These are phyloP conservation scores for Copidosoma aretas DNA, from an alignment of 2,888 invertebrate genomes.

Conservation along the genomic window DNA sequence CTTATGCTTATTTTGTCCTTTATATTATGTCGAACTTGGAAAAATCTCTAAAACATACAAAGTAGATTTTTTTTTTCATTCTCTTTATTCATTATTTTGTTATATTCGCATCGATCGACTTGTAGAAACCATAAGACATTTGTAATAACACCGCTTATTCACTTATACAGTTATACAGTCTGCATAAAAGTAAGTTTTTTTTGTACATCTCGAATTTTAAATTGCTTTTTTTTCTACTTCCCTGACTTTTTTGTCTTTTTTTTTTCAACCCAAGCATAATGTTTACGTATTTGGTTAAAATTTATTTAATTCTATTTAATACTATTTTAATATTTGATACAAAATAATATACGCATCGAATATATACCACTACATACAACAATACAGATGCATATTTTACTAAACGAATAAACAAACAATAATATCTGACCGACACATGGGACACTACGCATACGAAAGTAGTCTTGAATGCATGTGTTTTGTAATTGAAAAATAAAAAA, in stretches of 20 bases:
- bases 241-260: conserved; percentile 16
- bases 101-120: too few species aligned
- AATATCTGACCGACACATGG: conserved; percentile 48
- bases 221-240: background rate
- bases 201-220: background rate
- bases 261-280: too few species aligned
- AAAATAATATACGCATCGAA: conserved; percentile 48
- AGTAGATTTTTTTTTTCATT: conserved; percentile 36
- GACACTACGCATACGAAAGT: conserved; percentile 39
- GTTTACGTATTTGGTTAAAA: too few species aligned
- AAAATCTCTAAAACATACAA: too few species aligned
- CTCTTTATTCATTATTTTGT: conserved; percentile 15
- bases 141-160: conserved; percentile 17
- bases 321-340: too few species aligned
- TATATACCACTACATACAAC: conserved; percentile 43
- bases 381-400: conserved; percentile 17
- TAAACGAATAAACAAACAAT: conserved; percentile 35
- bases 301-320: too few species aligned
- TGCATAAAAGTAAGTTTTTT: conserved; percentile 1
- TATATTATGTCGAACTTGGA: too few species aligned
- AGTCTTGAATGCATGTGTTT: background rate
- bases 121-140: too few species aligned
- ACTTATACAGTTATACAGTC: too few species aligned
- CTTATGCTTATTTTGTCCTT: too few species aligned
- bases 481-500: background rate